These are phyloP conservation scores for Chloropsis hardwickii DNA, from an alignment of 2,113 vertebrate species.

Conservation along the genomic window DNA sequence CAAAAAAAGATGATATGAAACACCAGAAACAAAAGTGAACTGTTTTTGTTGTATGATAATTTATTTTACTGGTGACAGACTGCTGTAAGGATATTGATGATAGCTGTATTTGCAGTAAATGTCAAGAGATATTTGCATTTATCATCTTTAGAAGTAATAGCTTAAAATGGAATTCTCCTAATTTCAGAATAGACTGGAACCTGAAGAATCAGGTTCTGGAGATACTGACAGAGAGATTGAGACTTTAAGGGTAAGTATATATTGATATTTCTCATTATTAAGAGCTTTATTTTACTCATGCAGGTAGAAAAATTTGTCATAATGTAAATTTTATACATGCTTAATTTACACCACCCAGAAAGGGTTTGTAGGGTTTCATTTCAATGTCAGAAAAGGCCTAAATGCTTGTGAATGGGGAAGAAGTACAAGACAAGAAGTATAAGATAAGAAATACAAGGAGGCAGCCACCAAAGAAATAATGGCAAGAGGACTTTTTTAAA, in stretches of 20 bases:
- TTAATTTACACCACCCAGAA: not conserved
- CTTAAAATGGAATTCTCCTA: not conserved
- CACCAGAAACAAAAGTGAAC: not conserved
- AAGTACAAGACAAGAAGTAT: not conserved
- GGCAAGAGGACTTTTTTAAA: not conserved
- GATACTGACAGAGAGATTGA: slow-evolving; percentile 24
- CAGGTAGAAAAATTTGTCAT: not conserved
- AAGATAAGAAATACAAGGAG: not conserved
- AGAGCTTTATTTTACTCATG: not conserved
- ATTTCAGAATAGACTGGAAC: slow-evolving; percentile 74
- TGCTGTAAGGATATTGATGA: not conserved
- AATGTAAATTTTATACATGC: not conserved
- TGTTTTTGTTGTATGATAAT: not conserved
- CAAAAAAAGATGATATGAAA: not conserved
- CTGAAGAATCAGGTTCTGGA: slow-evolving; percentile 77
- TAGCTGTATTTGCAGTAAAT: not conserved
- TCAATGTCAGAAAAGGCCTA: not conserved
- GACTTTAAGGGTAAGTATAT: slow-evolving; percentile 65
- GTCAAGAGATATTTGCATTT: not conserved
- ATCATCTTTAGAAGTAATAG: not conserved
- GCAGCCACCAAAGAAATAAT: not conserved
- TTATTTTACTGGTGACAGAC: not conserved
- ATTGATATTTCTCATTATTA: not conserved
- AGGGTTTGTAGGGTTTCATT: not conserved
- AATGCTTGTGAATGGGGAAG: not conserved